Percentiles rank a stretch among this genome's conserved stretches.
Evolutionary conservation across 1,140 invertebrate species (phyloP).

Genomic region (Ostrea denselamellosa): DNA sequence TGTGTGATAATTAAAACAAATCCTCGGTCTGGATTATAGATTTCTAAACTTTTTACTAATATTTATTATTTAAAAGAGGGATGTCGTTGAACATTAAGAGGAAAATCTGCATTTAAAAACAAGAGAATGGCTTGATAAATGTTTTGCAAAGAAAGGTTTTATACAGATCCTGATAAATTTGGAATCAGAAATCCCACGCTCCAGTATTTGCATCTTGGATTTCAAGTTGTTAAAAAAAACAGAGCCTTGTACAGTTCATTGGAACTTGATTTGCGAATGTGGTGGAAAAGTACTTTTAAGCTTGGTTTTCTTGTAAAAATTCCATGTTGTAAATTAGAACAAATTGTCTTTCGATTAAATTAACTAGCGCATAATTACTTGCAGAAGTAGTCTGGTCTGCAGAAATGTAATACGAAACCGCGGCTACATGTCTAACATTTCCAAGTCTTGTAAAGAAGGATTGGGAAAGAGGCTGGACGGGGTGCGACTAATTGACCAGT

Average conservation of each 20-base stretch:
- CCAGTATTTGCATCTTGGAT: constrained; percentile 26
- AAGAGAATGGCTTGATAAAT: constrained; percentile 13
- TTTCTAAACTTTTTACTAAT: constrained; percentile 23
- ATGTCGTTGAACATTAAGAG: not conserved
- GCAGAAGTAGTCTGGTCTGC: constrained; percentile 46
- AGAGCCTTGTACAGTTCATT: constrained; percentile 31
- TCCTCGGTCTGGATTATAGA: constrained; percentile 14
- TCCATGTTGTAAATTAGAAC: constrained; percentile 49
- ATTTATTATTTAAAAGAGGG: constrained; percentile 11
- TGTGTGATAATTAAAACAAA: constrained; percentile 29
- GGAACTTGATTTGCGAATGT: constrained; percentile 36
- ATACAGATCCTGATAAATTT: constrained; percentile 33
- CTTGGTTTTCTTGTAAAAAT: constrained; percentile 41
- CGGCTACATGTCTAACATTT: constrained; percentile 1
- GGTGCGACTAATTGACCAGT: constrained; percentile 49
- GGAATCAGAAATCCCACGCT: constrained; percentile 50
- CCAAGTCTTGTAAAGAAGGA: constrained; percentile 16
- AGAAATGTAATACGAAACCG: constrained; percentile 41
- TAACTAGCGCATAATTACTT: constrained; percentile 50
- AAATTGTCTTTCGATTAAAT: constrained; percentile 55
- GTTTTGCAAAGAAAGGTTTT: constrained; percentile 12
- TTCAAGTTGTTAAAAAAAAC: constrained; percentile 33
- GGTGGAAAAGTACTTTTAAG: constrained; percentile 42
- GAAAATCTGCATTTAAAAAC: constrained; percentile 20
- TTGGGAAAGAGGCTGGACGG: constrained; percentile 39